phyloP scores from a whole-genome alignment of 2,888 invertebrate genomes.

The Drosophila greeni region DNA sequence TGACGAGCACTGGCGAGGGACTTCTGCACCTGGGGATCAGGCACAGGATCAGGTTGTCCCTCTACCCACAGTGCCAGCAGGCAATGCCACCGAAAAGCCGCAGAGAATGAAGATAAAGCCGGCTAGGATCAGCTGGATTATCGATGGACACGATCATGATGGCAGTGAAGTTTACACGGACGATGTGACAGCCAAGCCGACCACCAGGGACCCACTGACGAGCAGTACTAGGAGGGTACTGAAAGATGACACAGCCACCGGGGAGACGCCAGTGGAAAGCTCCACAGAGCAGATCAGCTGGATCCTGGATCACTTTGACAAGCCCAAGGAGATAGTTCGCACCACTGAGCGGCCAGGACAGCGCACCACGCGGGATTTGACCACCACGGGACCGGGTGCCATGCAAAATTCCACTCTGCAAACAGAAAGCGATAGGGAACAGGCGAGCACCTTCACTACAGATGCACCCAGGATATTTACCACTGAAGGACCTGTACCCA shows the following conservation, averaged over 20 bases:
- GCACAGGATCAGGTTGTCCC: conserved; percentile 17
- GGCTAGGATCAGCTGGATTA: conserved; percentile 70
- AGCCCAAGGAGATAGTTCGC: conserved; percentile 53
- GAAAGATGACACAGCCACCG: background rate
- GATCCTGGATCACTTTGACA: conserved; percentile 60
- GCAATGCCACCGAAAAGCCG: conserved; percentile 36
- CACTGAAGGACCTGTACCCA: background rate
- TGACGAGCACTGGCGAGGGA: background rate
- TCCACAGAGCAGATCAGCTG: conserved; percentile 54
- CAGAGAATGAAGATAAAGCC: conserved; percentile 59
- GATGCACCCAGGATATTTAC: background rate
- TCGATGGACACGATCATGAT: conserved; percentile 69
- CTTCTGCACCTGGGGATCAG: background rate
- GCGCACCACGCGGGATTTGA: conserved; percentile 19
- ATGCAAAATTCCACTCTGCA: background rate
- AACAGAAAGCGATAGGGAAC: background rate
- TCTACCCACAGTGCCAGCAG: conserved; percentile 13
- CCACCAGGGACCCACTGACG: conserved; percentile 9
- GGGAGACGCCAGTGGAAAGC: conserved; percentile 10
- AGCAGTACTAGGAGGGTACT: background rate
- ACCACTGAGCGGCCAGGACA: conserved; percentile 42
- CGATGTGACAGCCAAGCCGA: conserved; percentile 28
- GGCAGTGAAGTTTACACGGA: conserved; percentile 51
- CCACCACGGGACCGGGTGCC: conserved; percentile 2
- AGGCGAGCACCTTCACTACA: background rate